Evolutionary conservation across 2,797 vertebrate genomes (phyloP), one percentile per base, ranked within the genome.

Genomic region (Sebastes iracundus): DNA sequence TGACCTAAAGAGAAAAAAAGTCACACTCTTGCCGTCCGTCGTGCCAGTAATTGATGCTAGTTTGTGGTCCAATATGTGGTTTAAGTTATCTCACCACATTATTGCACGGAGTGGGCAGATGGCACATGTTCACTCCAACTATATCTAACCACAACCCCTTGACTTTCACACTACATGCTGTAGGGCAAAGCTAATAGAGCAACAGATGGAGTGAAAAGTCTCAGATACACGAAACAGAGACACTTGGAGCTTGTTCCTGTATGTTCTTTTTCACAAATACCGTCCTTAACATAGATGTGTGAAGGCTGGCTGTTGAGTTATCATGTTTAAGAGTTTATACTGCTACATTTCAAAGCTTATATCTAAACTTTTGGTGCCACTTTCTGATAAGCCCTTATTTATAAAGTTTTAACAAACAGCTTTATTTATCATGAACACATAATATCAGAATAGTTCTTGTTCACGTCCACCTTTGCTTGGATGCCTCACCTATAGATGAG

Each of bases 141-240:
- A 30, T 74, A 87, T 78, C 84, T 62, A 77, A 91, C 92, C 90
- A 75, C 93, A 91, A 32, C 38, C 61, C 58, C 53, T 79, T 71
- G 67, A 84, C 80, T 81, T 83, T 86, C 74, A 86, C 66, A 30
- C 42, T 49, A 62, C 72, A 62, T 2, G n/a, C 72, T 69, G 72
- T 20, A 72, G 72, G 70, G 56, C 68, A 27, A 53, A 63, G 42
- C 61, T 76, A 61, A 73, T 72, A 74, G n/a, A 70, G 72, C 72
- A 77, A 86, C 83, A 74, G 70, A 81, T 64, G 81, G 61, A 67
- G 68, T 66, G 9, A 68, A 56, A 70, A 49, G 25, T 25, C 25
- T 63, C 18, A 18, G 33, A 58, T 28, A 65, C 30, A 28, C 22
- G 23, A 42, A 42, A 42, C 25, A 11, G 38, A 76, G 35, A 30